phyloP scores from a whole-genome alignment of 2,797 vertebrate species.

The Nyctalus aviator region DNA sequence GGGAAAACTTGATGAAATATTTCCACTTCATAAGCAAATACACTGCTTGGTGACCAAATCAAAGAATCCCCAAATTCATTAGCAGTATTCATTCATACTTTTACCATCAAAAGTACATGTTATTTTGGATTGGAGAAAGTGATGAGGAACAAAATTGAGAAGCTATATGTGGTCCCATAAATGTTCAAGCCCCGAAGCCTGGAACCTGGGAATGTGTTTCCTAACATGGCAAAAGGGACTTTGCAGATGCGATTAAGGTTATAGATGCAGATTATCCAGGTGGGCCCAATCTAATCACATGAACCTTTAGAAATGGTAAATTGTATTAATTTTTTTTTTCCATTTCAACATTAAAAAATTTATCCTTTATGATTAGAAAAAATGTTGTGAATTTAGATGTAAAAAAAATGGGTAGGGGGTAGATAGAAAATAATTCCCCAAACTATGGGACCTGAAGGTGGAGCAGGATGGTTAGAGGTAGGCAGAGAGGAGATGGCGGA shows the following conservation, averaged over 20 bases:
- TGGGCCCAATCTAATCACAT: not conserved
- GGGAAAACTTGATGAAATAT: not conserved
- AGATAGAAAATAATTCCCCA: conserved; percentile 8
- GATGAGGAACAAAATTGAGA: not conserved
- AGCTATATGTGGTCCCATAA: not conserved
- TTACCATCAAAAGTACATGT: not conserved
- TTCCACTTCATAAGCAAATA: not conserved
- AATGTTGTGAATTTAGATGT: not conserved
- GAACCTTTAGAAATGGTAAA: not conserved
- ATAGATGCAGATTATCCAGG: not conserved
- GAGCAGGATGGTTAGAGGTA: not conserved
- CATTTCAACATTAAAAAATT: not conserved
- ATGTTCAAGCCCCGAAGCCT: not conserved
- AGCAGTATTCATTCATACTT: not conserved
- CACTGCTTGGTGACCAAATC: not conserved
- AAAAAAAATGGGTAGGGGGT: not conserved
- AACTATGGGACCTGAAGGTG: not conserved
- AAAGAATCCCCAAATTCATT: not conserved
- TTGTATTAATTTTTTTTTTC: conserved; percentile 16
- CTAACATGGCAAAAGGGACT: not conserved
- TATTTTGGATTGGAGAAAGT: conserved; percentile 19
- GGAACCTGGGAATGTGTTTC: not conserved
- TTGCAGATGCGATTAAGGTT: not conserved
- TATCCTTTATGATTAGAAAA: conserved; percentile 13
- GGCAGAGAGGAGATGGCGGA: not conserved